These are phyloP conservation scores for Lasioglossum lativentre DNA, from an alignment of 2,888 invertebrate genomes.

Conservation along the genomic window DNA sequence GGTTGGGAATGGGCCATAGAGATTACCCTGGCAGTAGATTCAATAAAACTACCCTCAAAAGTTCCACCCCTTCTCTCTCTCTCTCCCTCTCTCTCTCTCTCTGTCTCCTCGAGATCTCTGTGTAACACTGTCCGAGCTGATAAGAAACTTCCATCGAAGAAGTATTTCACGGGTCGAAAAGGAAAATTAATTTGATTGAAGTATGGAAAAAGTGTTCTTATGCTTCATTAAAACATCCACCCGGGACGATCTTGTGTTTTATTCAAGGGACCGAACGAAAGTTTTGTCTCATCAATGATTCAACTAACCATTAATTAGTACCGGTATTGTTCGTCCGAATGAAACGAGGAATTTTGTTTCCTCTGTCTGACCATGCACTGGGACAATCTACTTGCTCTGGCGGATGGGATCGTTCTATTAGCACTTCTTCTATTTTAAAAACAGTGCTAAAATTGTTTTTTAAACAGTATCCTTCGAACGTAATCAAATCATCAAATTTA, in stretches of 20 bases:
- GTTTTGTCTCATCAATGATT: not conserved
- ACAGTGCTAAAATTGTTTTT: not conserved
- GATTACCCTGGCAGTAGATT: slow-evolving; percentile 15
- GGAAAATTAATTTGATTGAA: not conserved
- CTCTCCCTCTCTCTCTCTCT: not conserved
- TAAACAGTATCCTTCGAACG: not conserved
- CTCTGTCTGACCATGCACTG: not conserved
- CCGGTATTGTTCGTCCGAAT: not conserved
- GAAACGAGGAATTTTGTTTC: not conserved
- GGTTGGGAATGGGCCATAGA: slow-evolving; percentile 8
- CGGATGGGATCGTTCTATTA: not conserved
- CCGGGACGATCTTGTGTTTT: not conserved
- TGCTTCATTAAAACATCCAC: not conserved
- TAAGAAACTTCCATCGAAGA: slow-evolving; percentile 4
- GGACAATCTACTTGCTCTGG: not conserved
- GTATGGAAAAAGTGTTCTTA: not conserved
- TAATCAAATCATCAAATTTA: not conserved
- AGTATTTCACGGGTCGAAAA: not conserved
- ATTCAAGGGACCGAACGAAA: not conserved
- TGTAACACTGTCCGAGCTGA: not conserved
- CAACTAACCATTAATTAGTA: not conserved
- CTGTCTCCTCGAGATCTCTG: not conserved
- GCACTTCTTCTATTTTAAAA: not conserved
- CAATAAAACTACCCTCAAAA: slow-evolving; percentile 14
- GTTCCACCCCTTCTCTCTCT: not conserved